Percentiles rank a stretch among this genome's conserved stretches.
Conservation (phyloP, 1,140 invertebrate species). For the Hesperophylax magnus region DNA sequence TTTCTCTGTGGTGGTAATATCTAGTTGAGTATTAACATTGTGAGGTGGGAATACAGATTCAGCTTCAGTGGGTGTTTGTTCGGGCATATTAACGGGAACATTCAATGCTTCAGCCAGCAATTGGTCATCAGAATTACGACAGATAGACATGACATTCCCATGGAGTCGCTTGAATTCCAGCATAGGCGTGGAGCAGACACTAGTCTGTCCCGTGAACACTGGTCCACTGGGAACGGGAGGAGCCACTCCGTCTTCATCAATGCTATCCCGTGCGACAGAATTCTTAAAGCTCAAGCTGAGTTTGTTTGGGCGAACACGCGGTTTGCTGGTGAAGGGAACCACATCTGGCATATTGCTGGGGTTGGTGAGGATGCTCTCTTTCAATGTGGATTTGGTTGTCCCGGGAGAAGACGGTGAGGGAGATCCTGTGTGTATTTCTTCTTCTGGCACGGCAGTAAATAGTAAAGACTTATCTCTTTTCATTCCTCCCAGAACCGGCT, state of each 20-base stretch:
- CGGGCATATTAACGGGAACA: background rate
- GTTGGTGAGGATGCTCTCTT: constrained; percentile 60
- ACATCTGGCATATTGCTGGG: constrained; percentile 66
- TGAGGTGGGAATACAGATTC: background rate
- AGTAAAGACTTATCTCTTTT: constrained; percentile 84
- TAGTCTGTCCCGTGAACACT: constrained; percentile 76
- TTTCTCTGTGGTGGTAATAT: constrained; percentile 1
- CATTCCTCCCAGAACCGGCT: constrained; percentile 66
- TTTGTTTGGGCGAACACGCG: constrained; percentile 70
- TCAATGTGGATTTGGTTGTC: constrained; percentile 55
- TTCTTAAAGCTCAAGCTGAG: constrained; percentile 72
- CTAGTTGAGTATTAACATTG: background rate
- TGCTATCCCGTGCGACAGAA: constrained; percentile 69
- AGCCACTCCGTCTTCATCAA: constrained; percentile 68
- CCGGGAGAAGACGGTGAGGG: constrained; percentile 60
- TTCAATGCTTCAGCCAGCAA: constrained; percentile 58
- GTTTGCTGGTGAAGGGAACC: constrained; percentile 68
- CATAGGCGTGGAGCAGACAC: constrained; percentile 82
- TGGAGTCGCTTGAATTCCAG: constrained; percentile 81
- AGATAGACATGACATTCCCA: constrained; percentile 80
- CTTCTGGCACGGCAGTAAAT: constrained; percentile 84
- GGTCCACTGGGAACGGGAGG: constrained; percentile 59
- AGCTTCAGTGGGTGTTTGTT: background rate
- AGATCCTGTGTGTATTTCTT: constrained; percentile 71
- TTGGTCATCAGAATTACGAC: constrained; percentile 70